These are phyloP conservation scores for Alectoris magna DNA, from an alignment of 2,797 vertebrate genomes.

Conservation along the genomic window DNA sequence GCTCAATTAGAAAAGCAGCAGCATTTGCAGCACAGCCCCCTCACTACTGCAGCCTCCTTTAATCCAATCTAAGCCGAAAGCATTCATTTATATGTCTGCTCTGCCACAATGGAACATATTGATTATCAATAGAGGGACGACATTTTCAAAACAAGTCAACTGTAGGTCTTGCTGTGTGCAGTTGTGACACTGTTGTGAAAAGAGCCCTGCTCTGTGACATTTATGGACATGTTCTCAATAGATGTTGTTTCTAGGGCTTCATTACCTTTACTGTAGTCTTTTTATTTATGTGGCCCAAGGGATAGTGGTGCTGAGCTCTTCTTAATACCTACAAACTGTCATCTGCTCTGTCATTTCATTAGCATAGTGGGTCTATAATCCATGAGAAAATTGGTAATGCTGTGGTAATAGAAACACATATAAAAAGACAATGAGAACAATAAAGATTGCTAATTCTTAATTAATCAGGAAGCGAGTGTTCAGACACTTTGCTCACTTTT, in stretches of 20 bases:
- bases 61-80: constrained; percentile 4
- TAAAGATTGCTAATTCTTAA: neutral
- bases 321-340: neutral
- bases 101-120: constrained; percentile 16
- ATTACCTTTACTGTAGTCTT: neutral
- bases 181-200: neutral
- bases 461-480: neutral
- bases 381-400: neutral
- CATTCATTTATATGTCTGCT: constrained; percentile 8
- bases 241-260: neutral
- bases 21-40: neutral
- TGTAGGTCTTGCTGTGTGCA: neutral
- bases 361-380: neutral
- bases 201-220: neutral
- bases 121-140: constrained; percentile 33
- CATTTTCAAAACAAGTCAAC: constrained; percentile 14
- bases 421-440: neutral
- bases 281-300: neutral
- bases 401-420: neutral
- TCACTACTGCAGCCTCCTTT: neutral
- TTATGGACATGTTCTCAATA: neutral
- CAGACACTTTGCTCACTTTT: neutral
- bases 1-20: constrained; percentile 58
- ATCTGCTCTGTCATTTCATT: constrained; percentile 12
- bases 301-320: neutral